Percentiles rank a stretch among this genome's conserved stretches.
Evolutionary conservation across 2,888 invertebrate genomes (phyloP).

Genomic region (Scaptomyza cyrtandrae): DNA sequence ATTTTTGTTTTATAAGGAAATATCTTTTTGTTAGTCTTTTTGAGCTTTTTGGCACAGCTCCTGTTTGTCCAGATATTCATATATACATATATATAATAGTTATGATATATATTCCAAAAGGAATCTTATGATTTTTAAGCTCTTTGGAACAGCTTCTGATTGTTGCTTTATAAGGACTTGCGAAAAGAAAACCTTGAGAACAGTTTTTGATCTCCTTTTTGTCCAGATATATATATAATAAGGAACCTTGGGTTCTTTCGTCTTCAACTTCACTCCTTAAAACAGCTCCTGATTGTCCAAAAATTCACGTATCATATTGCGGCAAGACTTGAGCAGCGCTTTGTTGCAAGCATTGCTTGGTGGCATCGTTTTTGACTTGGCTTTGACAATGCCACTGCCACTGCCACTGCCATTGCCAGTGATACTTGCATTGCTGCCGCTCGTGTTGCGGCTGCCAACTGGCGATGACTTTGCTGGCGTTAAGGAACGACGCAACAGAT

Average conservation of each 20-base stretch:
- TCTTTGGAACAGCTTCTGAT: too few relatives aligned
- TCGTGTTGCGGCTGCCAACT: slow-evolving; percentile 6
- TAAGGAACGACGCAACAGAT: slow-evolving; percentile 48
- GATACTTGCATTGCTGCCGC: neutral
- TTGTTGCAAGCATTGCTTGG: slow-evolving; percentile 43
- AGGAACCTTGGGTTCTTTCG: too few relatives aligned
- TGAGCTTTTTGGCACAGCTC: neutral
- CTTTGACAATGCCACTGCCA: slow-evolving; percentile 36
- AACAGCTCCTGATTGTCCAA: slow-evolving; percentile 66
- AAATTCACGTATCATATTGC: slow-evolving; percentile 74
- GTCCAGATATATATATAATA: slow-evolving; percentile 47
- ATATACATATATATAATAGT: too few relatives aligned
- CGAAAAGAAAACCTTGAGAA: neutral
- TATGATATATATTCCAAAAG: too few relatives aligned
- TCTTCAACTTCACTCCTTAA: neutral
- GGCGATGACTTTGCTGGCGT: slow-evolving; percentile 48
- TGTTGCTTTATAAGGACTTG: too few relatives aligned
- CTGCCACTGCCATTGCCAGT: neutral
- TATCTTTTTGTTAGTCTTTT: neutral
- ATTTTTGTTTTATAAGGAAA: too few relatives aligned
- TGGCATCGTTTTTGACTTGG: slow-evolving; percentile 37
- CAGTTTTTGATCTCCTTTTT: slow-evolving; percentile 44
- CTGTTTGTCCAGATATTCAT: neutral
- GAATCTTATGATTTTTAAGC: too few relatives aligned
- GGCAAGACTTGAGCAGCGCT: slow-evolving; percentile 63